Percentiles rank a stretch among this genome's conserved stretches.
These are phyloP conservation scores for Ellobium chinense DNA, from an alignment of 2,888 invertebrate species.

Conservation along the genomic window DNA sequence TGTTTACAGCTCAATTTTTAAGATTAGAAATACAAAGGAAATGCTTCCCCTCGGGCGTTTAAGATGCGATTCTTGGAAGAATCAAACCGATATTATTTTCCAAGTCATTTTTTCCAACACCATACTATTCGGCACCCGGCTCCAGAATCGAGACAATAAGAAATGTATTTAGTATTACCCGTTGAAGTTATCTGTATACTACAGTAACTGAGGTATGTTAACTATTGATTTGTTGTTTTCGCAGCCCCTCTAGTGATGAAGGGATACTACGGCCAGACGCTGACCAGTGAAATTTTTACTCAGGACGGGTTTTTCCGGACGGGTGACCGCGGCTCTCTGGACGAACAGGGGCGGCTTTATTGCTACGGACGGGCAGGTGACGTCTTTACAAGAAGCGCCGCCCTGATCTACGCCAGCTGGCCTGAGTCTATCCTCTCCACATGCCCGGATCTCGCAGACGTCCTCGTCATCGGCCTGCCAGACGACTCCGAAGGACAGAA, in stretches of 20 bases:
- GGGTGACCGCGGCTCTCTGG: conserved; percentile 29
- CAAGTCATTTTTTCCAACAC: too few species aligned
- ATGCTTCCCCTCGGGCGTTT: too few species aligned
- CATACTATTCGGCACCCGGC: too few species aligned
- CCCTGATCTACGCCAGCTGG: conserved; percentile 31
- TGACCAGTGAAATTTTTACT: background rate
- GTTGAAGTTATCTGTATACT: too few species aligned
- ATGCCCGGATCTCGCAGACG: conserved; percentile 20
- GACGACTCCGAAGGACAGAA: background rate
- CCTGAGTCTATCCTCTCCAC: conserved; percentile 25
- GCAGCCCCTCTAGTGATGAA: background rate
- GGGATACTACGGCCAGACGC: background rate
- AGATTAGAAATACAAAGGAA: too few species aligned
- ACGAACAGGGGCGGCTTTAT: background rate
- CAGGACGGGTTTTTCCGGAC: conserved; percentile 37
- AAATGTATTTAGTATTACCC: too few species aligned
- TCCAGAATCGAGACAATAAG: too few species aligned
- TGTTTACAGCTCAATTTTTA: too few species aligned
- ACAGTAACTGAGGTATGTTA: too few species aligned
- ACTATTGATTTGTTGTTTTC: too few species aligned
- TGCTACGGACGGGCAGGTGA: conserved; percentile 27
- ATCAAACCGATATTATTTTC: too few species aligned
- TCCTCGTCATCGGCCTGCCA: background rate
- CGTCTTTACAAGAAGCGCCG: conserved; percentile 10
- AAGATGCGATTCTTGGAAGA: too few species aligned